Evolutionary conservation across 1,140 invertebrate genomes (phyloP).

Genomic region (Andrena cerasifolii): DNA sequence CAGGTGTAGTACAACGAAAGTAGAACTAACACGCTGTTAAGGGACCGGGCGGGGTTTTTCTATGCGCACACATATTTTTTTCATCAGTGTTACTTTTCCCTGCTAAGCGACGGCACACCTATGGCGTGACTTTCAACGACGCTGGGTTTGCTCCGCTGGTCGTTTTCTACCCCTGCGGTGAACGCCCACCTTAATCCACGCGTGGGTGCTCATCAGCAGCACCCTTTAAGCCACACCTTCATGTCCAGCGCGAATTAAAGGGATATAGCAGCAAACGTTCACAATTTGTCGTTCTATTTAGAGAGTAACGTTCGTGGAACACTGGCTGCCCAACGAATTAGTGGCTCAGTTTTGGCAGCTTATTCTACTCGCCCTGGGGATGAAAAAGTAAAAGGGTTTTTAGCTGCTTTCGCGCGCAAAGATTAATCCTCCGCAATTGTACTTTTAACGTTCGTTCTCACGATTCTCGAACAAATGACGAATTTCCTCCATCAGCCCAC

Average conservation of each 20-base stretch:
- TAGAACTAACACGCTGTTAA: background rate
- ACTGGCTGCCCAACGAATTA: no score
- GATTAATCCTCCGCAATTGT: no score
- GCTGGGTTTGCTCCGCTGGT: slow-evolving; percentile 28
- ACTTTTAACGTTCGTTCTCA: no score
- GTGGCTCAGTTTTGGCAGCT: no score
- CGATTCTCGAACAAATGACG: background rate
- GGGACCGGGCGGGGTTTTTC: background rate
- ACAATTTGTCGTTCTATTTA: slow-evolving; percentile 54
- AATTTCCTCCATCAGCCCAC: background rate
- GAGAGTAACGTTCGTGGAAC: no score
- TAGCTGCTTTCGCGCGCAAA: no score
- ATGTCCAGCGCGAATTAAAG: slow-evolving; percentile 44
- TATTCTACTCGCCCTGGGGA: no score
- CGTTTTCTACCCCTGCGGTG: slow-evolving; percentile 24
- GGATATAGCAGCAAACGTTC: slow-evolving; percentile 35
- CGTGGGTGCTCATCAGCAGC: slow-evolving; percentile 16
- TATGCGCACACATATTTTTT: background rate
- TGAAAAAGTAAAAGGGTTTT: no score
- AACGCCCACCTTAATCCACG: slow-evolving; percentile 38
- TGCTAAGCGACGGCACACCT: slow-evolving; percentile 48
- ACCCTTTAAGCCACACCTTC: slow-evolving; percentile 30
- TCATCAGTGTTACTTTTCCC: background rate
- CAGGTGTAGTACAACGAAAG: background rate
- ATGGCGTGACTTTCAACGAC: slow-evolving; percentile 39